Conservation (phyloP, 2,113 vertebrate genomes). For the Burhinus bistriatus region DNA sequence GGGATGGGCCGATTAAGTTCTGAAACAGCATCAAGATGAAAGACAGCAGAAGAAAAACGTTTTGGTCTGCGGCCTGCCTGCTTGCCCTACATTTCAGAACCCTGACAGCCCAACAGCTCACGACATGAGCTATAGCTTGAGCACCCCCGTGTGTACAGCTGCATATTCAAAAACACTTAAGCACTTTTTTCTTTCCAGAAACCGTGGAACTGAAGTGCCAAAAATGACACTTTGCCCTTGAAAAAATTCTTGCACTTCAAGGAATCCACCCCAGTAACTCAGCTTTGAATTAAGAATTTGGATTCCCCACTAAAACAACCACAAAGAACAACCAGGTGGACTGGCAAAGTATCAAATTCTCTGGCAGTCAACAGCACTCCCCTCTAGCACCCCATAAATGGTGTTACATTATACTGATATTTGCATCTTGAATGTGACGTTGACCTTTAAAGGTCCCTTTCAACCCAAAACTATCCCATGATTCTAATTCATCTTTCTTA, state of each 20-base stretch:
- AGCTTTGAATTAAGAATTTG: not conserved
- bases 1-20: not conserved
- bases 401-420: not conserved
- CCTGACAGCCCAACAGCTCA: not conserved
- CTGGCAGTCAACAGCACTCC: not conserved
- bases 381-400: not conserved
- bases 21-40: not conserved
- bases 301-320: not conserved
- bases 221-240: not conserved
- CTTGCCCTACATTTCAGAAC: not conserved
- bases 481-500: not conserved
- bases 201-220: fast-evolving
- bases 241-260: not conserved
- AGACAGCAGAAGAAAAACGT: not conserved
- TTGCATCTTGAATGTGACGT: not conserved
- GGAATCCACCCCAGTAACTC: not conserved
- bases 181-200: not conserved
- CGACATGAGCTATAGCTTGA: not conserved
- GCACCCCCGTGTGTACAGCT: not conserved
- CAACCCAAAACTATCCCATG: not conserved
- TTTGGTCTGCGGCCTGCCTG: not conserved
- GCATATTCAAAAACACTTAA: fast-evolving
- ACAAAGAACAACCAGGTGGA: not conserved
- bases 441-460: not conserved
- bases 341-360: not conserved